phyloP scores from a whole-genome alignment of 2,113 vertebrate species.

The Strix aluco region DNA sequence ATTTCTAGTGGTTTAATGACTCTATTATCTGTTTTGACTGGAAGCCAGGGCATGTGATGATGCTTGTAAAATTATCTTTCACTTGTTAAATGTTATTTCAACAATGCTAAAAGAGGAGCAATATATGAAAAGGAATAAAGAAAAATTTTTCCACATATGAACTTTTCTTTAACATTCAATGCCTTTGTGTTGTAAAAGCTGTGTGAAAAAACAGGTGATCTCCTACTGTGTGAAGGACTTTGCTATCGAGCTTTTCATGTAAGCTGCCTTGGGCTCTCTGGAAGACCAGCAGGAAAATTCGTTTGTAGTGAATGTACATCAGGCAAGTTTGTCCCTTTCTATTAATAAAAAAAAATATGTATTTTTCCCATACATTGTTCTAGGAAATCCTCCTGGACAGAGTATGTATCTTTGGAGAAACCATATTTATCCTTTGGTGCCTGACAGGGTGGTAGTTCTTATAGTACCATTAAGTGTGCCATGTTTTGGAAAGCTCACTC shows the following conservation, averaged over 20 bases:
- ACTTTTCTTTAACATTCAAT: constrained; percentile 60
- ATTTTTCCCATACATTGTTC: background rate
- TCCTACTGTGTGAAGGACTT: constrained; percentile 90
- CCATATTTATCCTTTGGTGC: background rate
- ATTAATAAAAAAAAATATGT: background rate
- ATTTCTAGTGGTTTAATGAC: background rate
- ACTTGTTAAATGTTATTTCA: background rate
- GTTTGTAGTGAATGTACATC: constrained; percentile 87
- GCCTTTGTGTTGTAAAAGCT: constrained; percentile 76
- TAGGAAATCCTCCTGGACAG: background rate
- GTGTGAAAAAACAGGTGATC: constrained; percentile 89
- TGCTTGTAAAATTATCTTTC: constrained; percentile 2
- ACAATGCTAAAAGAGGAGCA: background rate
- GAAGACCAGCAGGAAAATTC: constrained; percentile 83
- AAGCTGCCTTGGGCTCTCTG: constrained; percentile 83
- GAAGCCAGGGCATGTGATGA: background rate
- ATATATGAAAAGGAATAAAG: constrained; percentile 15
- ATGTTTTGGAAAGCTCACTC: background rate
- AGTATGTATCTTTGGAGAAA: background rate
- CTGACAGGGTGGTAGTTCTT: background rate
- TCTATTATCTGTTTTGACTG: background rate
- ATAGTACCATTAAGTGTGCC: background rate
- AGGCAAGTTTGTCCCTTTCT: constrained; percentile 78
- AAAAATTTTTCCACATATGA: background rate
- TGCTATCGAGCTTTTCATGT: constrained; percentile 92